Conservation (phyloP, 37 sponge, comb jelly and placozoan species). For the Tethya wilhelma region DNA sequence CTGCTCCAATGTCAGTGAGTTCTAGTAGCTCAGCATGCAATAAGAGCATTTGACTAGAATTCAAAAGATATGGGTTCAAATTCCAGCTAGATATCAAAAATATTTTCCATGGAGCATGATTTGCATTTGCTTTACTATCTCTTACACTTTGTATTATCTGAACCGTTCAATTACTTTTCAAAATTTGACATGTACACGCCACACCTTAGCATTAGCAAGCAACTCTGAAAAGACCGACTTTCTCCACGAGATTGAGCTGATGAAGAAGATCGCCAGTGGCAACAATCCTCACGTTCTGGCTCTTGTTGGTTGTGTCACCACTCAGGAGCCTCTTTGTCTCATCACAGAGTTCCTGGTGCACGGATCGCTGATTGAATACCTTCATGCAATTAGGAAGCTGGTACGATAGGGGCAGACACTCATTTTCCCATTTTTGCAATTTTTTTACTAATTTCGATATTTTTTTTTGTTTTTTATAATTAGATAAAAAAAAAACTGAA, state of each 20-base stretch:
- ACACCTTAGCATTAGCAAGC: slow-evolving; percentile 40
- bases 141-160: not conserved
- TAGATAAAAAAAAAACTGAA: too few species aligned
- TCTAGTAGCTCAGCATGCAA: too few species aligned
- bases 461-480: too few species aligned
- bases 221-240: slow-evolving; percentile 40
- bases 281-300: slow-evolving; percentile 66
- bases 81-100: not conserved
- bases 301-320: slow-evolving; percentile 77
- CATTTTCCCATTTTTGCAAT: not conserved
- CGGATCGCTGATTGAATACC: slow-evolving; percentile 70
- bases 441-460: not conserved
- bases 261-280: slow-evolving; percentile 69
- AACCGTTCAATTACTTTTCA: not conserved
- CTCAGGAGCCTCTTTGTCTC: slow-evolving; percentile 65
- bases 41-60: too few species aligned
- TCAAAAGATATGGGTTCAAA: too few species aligned
- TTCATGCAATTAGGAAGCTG: slow-evolving; percentile 52
- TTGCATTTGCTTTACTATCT: not conserved
- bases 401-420: slow-evolving; percentile 9
- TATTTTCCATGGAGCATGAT: not conserved
- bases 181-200: not conserved
- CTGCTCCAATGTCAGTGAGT: too few species aligned
- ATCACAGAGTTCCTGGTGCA: slow-evolving; percentile 63
- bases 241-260: slow-evolving; percentile 72